Percentiles rank a stretch among this genome's conserved stretches.
Evolutionary conservation across 2,113 vertebrate genomes (phyloP).

Genomic region (Garra rufa): DNA sequence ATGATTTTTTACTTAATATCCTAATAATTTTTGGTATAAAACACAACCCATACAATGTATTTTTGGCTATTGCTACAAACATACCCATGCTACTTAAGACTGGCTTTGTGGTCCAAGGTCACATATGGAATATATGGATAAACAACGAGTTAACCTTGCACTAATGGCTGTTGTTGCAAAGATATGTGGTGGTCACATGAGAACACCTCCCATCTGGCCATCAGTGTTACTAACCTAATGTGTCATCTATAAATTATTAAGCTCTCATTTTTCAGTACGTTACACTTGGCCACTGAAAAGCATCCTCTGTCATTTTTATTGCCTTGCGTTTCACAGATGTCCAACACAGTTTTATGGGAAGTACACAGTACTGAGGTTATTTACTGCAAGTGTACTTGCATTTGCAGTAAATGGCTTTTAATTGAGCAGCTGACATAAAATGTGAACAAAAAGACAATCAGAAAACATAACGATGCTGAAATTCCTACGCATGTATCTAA

Average conservation of each 20-base stretch:
- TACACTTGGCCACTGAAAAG: constrained; percentile 41
- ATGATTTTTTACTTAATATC: no score
- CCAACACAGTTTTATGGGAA: neutral
- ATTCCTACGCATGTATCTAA: neutral
- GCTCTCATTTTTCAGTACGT: constrained; percentile 45
- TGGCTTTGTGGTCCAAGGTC: no score
- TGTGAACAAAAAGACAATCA: constrained; percentile 10
- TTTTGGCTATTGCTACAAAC: no score
- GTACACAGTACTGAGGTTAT: neutral
- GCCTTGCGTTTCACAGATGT: constrained; percentile 13
- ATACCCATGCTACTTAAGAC: no score
- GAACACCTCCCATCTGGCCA: constrained; percentile 30
- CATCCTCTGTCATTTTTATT: constrained; percentile 31
- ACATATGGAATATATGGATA: constrained; percentile 28
- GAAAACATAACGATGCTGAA: constrained; percentile 23
- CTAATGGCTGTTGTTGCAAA: constrained; percentile 27
- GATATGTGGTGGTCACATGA: constrained; percentile 33
- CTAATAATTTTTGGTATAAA: no score
- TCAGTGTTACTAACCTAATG: constrained; percentile 45
- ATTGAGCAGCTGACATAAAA: neutral
- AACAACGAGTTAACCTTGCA: constrained; percentile 7
- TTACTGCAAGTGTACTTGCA: constrained; percentile 17
- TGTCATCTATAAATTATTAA: constrained; percentile 57
- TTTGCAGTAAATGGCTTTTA: constrained; percentile 13
- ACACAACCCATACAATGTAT: no score